Conservation (phyloP, 2,797 vertebrate genomes). For the Labroides dimidiatus region DNA sequence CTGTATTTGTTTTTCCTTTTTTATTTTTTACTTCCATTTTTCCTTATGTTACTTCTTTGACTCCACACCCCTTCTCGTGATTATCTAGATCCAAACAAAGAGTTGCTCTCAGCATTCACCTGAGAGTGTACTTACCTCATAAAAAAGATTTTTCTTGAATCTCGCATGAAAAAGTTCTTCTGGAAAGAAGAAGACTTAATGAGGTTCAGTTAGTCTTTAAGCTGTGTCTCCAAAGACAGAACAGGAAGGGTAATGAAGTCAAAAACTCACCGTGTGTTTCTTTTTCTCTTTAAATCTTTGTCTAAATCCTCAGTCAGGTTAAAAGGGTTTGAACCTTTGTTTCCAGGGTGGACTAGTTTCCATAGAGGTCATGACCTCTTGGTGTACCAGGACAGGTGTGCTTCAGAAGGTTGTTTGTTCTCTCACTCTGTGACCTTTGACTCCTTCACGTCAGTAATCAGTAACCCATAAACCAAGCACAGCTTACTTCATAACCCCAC, state of each 20-base stretch:
- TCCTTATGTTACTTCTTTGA: neutral
- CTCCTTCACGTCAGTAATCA: constrained; percentile 17
- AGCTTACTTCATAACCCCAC: neutral
- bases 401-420: neutral
- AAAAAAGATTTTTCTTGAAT: neutral
- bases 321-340: neutral
- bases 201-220: neutral
- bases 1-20: too few relatives aligned
- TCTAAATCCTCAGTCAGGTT: neutral
- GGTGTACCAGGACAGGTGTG: neutral
- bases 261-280: constrained; percentile 8
- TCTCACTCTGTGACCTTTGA: constrained; percentile 29
- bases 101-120: neutral
- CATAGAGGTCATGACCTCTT: constrained; percentile 1
- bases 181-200: neutral
- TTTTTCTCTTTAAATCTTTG: neutral
- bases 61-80: neutral
- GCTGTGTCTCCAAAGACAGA: too few relatives aligned
- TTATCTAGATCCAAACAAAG: neutral
- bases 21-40: too few relatives aligned
- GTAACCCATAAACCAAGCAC: constrained; percentile 28
- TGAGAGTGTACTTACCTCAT: neutral
- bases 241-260: neutral
- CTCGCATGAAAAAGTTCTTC: neutral
- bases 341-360: neutral